Evolutionary conservation across 2,888 invertebrate species (phyloP).

Genomic region (Craniophora ligustri): DNA sequence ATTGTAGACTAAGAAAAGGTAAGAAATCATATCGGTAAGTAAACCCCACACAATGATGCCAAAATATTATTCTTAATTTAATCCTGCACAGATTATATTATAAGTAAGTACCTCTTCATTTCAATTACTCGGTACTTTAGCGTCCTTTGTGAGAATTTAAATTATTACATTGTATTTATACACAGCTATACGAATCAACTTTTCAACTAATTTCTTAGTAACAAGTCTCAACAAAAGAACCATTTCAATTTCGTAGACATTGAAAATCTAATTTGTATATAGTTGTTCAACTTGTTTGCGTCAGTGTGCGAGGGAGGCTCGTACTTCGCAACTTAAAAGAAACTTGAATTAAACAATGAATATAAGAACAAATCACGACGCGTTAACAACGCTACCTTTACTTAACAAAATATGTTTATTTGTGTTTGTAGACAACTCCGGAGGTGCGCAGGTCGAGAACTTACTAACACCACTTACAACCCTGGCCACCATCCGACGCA

Average conservation of each 20-base stretch:
- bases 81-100: too few relatives aligned
- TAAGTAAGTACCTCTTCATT: not conserved
- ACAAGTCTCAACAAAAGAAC: constrained; percentile 35
- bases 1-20: too few relatives aligned
- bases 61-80: too few relatives aligned
- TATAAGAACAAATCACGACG: constrained; percentile 66
- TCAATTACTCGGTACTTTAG: constrained; percentile 2
- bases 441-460: constrained; percentile 55
- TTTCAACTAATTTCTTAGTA: constrained; percentile 13
- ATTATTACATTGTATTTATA: constrained; percentile 8
- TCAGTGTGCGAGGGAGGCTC: constrained; percentile 17
- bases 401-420: constrained; percentile 74
- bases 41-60: too few relatives aligned
- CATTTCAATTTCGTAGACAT: constrained; percentile 30
- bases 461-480: constrained; percentile 56
- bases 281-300: constrained; percentile 39
- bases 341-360: constrained; percentile 64
- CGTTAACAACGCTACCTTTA: constrained; percentile 60
- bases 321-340: constrained; percentile 47
- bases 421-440: constrained; percentile 65
- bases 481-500: not conserved
- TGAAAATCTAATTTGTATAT: constrained; percentile 33
- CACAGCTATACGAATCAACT: not conserved
- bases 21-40: too few relatives aligned
- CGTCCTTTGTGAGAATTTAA: constrained; percentile 6